Evolutionary conservation across 1,140 invertebrate genomes (phyloP).

Genomic region (Metaphire vulgaris): DNA sequence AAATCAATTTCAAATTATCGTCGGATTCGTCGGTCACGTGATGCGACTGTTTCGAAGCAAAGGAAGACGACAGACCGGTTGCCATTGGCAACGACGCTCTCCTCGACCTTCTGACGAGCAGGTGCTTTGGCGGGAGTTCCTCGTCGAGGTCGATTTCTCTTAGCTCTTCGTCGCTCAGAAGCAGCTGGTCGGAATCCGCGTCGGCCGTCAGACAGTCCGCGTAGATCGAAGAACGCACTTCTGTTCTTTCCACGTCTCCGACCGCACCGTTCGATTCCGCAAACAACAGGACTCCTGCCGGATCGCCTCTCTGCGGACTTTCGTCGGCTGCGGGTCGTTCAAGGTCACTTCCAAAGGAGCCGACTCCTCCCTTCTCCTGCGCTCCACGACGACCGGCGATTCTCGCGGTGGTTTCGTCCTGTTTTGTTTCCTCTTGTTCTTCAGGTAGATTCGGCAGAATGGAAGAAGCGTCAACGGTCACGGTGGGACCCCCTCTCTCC

Average conservation of each 20-base stretch:
- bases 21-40: no score
- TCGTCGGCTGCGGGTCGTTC: not conserved
- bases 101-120: not conserved
- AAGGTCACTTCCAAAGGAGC: not conserved
- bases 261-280: not conserved
- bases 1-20: no score
- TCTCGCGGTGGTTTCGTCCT: not conserved
- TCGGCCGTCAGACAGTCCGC: slow-evolving; percentile 1
- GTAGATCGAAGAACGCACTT: not conserved
- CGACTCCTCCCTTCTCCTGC: not conserved
- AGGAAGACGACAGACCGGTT: no score
- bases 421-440: not conserved
- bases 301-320: not conserved
- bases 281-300: not conserved
- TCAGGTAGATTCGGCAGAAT: not conserved
- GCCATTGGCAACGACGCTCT: not conserved
- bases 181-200: slow-evolving; percentile 5
- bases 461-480: not conserved
- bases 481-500: not conserved
- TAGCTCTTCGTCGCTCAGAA: slow-evolving; percentile 19
- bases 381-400: not conserved
- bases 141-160: slow-evolving; percentile 19
- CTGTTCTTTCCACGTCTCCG: not conserved
- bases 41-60: no score
- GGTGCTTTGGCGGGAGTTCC: slow-evolving; percentile 16